Conservation (phyloP, 1,140 invertebrate genomes). For the Xylocopa sonorina region DNA sequence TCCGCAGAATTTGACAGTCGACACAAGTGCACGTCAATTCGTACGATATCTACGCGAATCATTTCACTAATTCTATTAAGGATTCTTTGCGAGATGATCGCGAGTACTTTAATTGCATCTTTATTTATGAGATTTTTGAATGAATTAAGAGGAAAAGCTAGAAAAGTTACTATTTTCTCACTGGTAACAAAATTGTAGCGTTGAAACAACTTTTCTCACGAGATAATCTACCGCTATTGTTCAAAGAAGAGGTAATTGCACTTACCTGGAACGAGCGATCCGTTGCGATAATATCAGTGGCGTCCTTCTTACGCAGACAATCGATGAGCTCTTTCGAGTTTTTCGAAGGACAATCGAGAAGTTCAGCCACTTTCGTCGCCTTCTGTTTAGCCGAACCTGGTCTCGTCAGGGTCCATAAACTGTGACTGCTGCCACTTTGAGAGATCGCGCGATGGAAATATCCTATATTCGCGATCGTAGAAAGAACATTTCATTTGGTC, state of each 20-base stretch:
- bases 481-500: too few relatives aligned
- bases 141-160: too few relatives aligned
- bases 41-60: too few relatives aligned
- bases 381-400: constrained; percentile 84
- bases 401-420: constrained; percentile 88
- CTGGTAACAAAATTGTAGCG: too few relatives aligned
- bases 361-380: constrained; percentile 84
- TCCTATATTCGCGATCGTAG: too few relatives aligned
- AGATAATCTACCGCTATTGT: too few relatives aligned
- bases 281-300: constrained; percentile 84
- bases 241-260: neutral
- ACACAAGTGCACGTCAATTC: neutral
- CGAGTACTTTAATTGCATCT: neutral
- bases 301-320: constrained; percentile 84
- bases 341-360: constrained; percentile 83
- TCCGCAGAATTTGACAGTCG: neutral
- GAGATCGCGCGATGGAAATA: constrained; percentile 89
- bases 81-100: neutral
- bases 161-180: too few relatives aligned
- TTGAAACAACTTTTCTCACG: too few relatives aligned
- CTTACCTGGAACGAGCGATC: constrained; percentile 85
- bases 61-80: too few relatives aligned
- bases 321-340: constrained; percentile 81
- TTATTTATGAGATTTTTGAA: neutral
- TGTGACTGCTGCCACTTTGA: constrained; percentile 90